These are phyloP conservation scores for Drosophila glabriapex DNA, from an alignment of 2,888 invertebrate genomes.

Conservation along the genomic window DNA sequence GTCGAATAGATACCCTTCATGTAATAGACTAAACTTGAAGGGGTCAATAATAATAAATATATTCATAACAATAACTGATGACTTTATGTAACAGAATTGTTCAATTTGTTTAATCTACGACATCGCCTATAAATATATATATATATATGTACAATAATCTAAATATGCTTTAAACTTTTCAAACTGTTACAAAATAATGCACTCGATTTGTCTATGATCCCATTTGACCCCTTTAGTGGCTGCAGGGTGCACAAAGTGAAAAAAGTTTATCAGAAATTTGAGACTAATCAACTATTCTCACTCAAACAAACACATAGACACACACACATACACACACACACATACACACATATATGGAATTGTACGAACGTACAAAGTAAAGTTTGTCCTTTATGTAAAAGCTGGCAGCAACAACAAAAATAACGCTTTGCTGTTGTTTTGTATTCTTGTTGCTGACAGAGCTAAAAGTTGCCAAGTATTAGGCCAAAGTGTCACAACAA, in stretches of 20 bases:
- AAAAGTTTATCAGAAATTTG: slow-evolving; percentile 50
- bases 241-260: slow-evolving; percentile 13
- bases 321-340: slow-evolving; percentile 11
- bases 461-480: slow-evolving; percentile 50
- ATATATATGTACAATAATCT: neutral
- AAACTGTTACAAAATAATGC: neutral
- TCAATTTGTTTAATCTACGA: neutral
- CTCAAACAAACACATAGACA: slow-evolving; percentile 31
- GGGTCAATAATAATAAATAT: neutral
- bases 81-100: neutral
- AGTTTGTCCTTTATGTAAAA: slow-evolving; percentile 57
- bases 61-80: neutral
- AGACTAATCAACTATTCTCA: slow-evolving; percentile 68
- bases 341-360: slow-evolving; percentile 3
- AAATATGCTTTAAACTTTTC: neutral
- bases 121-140: neutral
- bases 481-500: slow-evolving; percentile 45
- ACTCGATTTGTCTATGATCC: slow-evolving; percentile 5
- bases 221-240: slow-evolving; percentile 1
- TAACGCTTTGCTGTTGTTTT: slow-evolving; percentile 21
- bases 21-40: neutral
- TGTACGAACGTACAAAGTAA: slow-evolving; percentile 25
- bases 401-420: slow-evolving; percentile 9
- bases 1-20: neutral
- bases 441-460: slow-evolving; percentile 36